These are phyloP conservation scores for Eriocheir sinensis DNA, from an alignment of 1,140 invertebrate species.

Conservation along the genomic window DNA sequence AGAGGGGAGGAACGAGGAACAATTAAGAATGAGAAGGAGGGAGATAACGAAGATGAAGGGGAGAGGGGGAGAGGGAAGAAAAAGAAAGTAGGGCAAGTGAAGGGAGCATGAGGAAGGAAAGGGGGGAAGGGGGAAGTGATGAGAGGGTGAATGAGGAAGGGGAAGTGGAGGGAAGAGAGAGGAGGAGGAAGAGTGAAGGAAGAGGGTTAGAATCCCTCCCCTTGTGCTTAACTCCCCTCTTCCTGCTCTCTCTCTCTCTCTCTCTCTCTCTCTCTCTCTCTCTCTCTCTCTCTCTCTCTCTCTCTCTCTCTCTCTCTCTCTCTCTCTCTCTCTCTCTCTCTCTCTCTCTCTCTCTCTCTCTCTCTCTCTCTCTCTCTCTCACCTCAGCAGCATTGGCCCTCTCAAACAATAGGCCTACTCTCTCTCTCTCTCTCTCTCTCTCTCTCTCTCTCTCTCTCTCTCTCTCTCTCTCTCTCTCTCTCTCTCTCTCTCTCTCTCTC, in stretches of 20 bases:
- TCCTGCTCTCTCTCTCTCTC: background rate
- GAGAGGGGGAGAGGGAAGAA: background rate
- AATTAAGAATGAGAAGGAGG: background rate
- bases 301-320: background rate
- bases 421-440: slow-evolving; percentile 21
- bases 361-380: no score
- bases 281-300: slow-evolving; percentile 22
- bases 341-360: no score
- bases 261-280: slow-evolving; percentile 22
- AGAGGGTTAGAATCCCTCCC: background rate
- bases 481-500: slow-evolving; percentile 22
- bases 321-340: background rate
- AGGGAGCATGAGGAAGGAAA: background rate
- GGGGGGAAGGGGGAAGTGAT: background rate
- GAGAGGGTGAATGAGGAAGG: background rate
- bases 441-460: slow-evolving; percentile 22
- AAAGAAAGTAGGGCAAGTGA: no score
- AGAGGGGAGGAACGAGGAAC: background rate
- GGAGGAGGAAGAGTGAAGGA: background rate
- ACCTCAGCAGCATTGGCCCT: no score
- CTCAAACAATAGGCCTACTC: slow-evolving; percentile 22
- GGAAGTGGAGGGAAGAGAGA: background rate
- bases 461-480: slow-evolving; percentile 21
- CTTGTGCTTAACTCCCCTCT: slow-evolving; percentile 20
- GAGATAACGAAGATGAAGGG: background rate